phyloP scores from a whole-genome alignment of 2,888 invertebrate genomes.

The Thera obeliscata region DNA sequence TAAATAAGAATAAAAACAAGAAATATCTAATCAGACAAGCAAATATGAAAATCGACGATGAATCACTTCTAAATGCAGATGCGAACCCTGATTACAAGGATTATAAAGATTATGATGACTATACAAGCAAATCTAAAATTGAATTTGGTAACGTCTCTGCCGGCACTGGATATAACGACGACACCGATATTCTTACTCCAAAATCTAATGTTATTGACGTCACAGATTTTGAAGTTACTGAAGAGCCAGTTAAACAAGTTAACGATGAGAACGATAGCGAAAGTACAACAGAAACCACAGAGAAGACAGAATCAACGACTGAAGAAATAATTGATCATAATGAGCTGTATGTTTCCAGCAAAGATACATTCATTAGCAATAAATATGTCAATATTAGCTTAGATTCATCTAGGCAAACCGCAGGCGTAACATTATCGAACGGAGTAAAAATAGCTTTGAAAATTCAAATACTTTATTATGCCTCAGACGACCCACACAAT shows the following conservation, averaged over 20 bases:
- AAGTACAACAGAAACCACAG: neutral
- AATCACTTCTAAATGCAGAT: conserved; percentile 34
- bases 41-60: conserved; percentile 44
- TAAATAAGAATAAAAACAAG: conserved; percentile 50
- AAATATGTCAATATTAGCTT: conserved; percentile 80
- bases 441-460: conserved; percentile 56
- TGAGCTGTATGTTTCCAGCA: conserved; percentile 7
- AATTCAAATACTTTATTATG: conserved; percentile 89
- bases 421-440: conserved; percentile 77
- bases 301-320: neutral
- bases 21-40: conserved; percentile 54
- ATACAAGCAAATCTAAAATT: conserved; percentile 4
- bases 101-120: conserved; percentile 45
- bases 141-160: conserved; percentile 11
- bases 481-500: conserved; percentile 87
- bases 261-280: conserved; percentile 1
- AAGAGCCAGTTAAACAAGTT: conserved; percentile 1
- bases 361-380: conserved; percentile 22
- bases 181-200: conserved; percentile 7
- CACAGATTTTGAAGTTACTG: neutral
- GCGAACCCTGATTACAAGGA: conserved; percentile 47
- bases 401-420: conserved; percentile 68
- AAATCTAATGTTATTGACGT: conserved; percentile 2
- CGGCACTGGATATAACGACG: neutral
- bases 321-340: conserved; percentile 14